Base-by-base conservation (phyloP, 1,140 invertebrate species). In the Drusus annulatus region DNA sequence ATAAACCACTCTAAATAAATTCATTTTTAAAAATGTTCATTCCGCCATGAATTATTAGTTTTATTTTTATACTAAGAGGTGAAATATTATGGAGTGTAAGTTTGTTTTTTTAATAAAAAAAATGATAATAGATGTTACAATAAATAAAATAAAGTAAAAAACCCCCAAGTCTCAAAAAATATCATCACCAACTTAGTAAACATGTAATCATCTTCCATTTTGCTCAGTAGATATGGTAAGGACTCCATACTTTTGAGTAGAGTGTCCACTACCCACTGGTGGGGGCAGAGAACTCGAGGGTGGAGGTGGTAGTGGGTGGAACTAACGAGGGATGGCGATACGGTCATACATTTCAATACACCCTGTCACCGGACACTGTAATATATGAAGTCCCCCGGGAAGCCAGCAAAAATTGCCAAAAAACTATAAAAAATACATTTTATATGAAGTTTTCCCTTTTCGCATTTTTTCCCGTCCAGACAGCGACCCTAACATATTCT, bases 401-500 rank as follows among this genome's bases (percentile, higher is more conserved):
- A 51, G 19, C 54, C 51, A 73, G 45, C 82, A 80, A 83, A 83
- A 83, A 83, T 83, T 83, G 82, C 82, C 76, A 80, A 83, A 83
- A 83, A 83, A 83, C 82, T 83, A 83, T 83, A 83, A 83, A 83
- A 83, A 83, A 83, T 83, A 83, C 82, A 83, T 83, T 83, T 83
- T 83, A 83, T 83, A 81, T 83, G 81, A 83, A 83, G 78, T 82
- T 80, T 79, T 71, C 50, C 65, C 81, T 73, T 68, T 80, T 77
- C 81, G 60, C 71, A 79, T 79, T 74, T 79, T 74, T 79, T 51
- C 65, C 56, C 78, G 28, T 79, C 78, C 62, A 73, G 65, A 79
- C 78, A 63, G 78, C 68, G 69, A 79, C 77, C 77, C 77, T 54
- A 56, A 56, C 77, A 78, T 78, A 78, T 68, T 68, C 76, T 75